phyloP scores from a whole-genome alignment of 2,888 invertebrate genomes.

The Drosophila kanekoi region DNA sequence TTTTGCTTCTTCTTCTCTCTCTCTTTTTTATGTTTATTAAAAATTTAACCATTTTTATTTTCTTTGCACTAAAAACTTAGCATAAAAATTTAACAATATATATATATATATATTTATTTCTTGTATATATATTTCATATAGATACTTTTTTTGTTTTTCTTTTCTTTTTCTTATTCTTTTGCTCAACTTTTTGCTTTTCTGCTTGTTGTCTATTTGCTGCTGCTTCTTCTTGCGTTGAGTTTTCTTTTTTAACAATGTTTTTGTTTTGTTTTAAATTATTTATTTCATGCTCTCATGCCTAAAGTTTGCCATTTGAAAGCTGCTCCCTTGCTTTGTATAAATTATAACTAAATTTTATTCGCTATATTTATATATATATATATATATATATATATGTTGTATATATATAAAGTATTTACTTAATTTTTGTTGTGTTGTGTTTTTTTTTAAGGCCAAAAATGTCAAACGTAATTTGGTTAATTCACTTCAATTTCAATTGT shows the following conservation, averaged over 20 bases:
- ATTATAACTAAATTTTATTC: constrained; percentile 66
- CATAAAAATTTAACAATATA: constrained; percentile 78
- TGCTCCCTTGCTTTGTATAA: constrained; percentile 76
- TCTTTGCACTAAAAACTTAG: constrained; percentile 80
- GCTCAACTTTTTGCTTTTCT: constrained; percentile 31
- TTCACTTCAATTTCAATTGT: constrained; percentile 25
- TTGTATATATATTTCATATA: constrained; percentile 65
- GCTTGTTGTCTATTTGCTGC: constrained; percentile 27
- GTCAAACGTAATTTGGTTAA: constrained; percentile 64
- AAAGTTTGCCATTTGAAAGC: constrained; percentile 59
- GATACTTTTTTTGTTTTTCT: constrained; percentile 45
- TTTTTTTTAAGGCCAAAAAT: constrained; percentile 81
- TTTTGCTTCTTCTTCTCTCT: constrained; percentile 16
- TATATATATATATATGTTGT: constrained; percentile 43
- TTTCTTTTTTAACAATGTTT: constrained; percentile 37
- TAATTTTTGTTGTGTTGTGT: constrained; percentile 24
- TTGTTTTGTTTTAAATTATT: not conserved
- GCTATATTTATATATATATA: constrained; percentile 46
- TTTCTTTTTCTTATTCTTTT: constrained; percentile 28
- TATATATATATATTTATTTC: constrained; percentile 64
- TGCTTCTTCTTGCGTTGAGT: constrained; percentile 29
- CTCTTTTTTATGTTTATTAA: constrained; percentile 54
- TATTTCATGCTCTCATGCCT: constrained; percentile 24
- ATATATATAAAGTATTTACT: constrained; percentile 62
- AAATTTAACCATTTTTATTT: constrained; percentile 74